Conservation (phyloP, 2,113 vertebrate species). For the Carassius carassius region DNA sequence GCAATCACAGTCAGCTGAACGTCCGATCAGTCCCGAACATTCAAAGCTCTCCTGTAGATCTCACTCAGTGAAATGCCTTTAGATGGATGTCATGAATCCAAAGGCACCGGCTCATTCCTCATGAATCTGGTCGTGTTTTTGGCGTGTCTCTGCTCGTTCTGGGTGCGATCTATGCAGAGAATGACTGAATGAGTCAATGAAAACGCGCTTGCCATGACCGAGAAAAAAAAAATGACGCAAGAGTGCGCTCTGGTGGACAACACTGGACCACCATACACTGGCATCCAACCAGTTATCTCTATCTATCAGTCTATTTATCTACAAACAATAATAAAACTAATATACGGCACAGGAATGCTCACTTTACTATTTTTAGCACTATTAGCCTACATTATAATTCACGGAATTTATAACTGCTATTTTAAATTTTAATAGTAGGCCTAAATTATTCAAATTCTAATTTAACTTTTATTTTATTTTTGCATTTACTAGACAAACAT, state of each 20-base stretch:
- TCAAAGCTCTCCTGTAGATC: background rate
- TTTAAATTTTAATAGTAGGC: too few relatives aligned
- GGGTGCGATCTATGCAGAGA: slow-evolving; percentile 75
- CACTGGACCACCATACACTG: background rate
- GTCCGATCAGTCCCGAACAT: slow-evolving; percentile 47
- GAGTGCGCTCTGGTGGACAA: slow-evolving; percentile 65
- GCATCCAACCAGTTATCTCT: background rate
- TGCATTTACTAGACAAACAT: too few relatives aligned
- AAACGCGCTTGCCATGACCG: slow-evolving; percentile 63
- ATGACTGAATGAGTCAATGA: slow-evolving; percentile 70
- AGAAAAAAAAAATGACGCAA: slow-evolving; percentile 42
- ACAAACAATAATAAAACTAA: too few relatives aligned
- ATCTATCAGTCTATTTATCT: too few relatives aligned
- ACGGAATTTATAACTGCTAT: too few relatives aligned
- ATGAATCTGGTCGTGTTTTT: slow-evolving; percentile 61
- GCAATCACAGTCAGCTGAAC: slow-evolving; percentile 61
- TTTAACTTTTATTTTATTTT: too few relatives aligned
- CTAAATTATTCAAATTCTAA: too few relatives aligned
- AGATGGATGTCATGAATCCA: background rate
- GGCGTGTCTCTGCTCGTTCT: slow-evolving; percentile 80
- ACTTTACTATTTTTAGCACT: too few relatives aligned
- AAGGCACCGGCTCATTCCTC: slow-evolving; percentile 46
- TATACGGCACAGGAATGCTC: too few relatives aligned
- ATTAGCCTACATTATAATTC: too few relatives aligned
- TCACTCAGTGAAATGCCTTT: background rate